Evolutionary conservation across 1,140 invertebrate species (phyloP).

Genomic region (Eupeodes corollae): DNA sequence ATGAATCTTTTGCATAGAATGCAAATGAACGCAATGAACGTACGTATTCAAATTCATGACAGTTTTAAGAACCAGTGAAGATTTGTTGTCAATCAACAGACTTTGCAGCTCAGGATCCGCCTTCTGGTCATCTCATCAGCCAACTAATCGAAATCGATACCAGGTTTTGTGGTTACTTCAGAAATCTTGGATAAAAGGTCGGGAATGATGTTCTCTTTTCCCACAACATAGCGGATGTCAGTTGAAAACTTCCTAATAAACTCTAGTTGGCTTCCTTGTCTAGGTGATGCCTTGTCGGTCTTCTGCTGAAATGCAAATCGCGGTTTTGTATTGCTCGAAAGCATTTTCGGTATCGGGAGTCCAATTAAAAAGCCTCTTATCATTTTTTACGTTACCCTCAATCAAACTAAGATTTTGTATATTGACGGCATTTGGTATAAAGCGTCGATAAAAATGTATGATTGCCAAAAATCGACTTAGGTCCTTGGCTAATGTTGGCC

Average conservation of each 20-base stretch:
- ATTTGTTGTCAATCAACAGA: background rate
- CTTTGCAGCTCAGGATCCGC: background rate
- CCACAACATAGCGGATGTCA: constrained; percentile 24
- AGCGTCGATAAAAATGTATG: no score
- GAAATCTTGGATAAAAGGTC: constrained; percentile 25
- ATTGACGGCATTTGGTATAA: constrained; percentile 26
- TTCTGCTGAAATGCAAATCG: constrained; percentile 23
- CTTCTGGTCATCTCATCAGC: constrained; percentile 1
- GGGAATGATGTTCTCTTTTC: constrained; percentile 27
- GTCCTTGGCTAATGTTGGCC: constrained; percentile 19
- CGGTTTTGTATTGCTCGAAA: constrained; percentile 24
- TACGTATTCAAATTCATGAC: no score
- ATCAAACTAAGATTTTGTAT: constrained; percentile 11
- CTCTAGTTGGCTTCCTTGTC: constrained; percentile 27
- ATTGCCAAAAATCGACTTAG: constrained; percentile 36
- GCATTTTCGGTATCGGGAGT: no score
- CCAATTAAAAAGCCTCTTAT: constrained; percentile 11
- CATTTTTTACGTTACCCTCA: constrained; percentile 15
- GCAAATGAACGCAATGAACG: no score
- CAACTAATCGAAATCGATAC: background rate
- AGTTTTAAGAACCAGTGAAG: constrained; percentile 1
- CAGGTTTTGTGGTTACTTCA: no score
- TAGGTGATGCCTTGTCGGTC: constrained; percentile 17
- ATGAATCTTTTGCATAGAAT: no score
- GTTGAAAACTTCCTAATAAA: constrained; percentile 34